Evolutionary conservation across 2,888 invertebrate genomes (phyloP).

Genomic region (Schizaphis graminum): DNA sequence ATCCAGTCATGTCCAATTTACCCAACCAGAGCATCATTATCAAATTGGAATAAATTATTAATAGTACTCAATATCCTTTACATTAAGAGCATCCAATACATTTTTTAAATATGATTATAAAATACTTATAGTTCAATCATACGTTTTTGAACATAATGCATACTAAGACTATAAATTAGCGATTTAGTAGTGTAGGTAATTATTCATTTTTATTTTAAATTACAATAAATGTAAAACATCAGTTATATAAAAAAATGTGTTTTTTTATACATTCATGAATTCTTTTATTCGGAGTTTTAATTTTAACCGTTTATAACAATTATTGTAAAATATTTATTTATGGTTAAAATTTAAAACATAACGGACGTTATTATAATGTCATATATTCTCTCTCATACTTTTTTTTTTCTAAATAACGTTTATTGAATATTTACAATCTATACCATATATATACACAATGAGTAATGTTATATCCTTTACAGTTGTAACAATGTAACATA

Average conservation of each 20-base stretch:
- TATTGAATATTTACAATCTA: too few species aligned
- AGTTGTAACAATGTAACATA: neutral
- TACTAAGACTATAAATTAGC: neutral
- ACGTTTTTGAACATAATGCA: neutral
- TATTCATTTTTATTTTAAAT: neutral
- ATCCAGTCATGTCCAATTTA: conserved; percentile 38
- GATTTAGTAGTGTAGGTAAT: neutral
- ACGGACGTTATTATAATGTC: neutral
- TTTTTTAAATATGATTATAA: neutral
- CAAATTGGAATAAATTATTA: conserved; percentile 31
- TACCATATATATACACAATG: too few species aligned
- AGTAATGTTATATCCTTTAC: neutral
- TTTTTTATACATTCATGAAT: too few species aligned
- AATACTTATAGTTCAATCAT: neutral
- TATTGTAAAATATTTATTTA: neutral
- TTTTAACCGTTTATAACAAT: neutral
- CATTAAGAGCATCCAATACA: conserved; percentile 37
- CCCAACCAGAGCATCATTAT: conserved; percentile 23
- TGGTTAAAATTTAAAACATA: neutral
- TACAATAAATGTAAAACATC: neutral
- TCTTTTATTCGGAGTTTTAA: neutral
- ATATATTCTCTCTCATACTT: neutral
- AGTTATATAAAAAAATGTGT: neutral
- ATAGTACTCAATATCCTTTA: conserved; percentile 40
- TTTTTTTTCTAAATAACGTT: too few species aligned